Evolutionary conservation across 64 coral and sea anemone species (phyloP).

Genomic region (Hydrozoanthus tunicans): DNA sequence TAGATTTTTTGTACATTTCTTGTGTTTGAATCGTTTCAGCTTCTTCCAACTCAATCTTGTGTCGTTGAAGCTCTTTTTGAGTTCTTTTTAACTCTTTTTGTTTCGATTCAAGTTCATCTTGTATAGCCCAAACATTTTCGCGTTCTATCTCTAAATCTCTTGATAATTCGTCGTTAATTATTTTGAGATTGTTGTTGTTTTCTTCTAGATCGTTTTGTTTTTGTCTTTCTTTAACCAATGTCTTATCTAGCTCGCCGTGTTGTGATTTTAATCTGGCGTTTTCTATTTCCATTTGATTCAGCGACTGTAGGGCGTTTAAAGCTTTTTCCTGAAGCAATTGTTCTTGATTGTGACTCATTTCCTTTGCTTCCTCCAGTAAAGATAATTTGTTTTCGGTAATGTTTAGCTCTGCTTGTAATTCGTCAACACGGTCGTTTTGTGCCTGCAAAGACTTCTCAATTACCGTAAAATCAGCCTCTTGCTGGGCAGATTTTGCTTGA

Average conservation of each 20-base stretch:
- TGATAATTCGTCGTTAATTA: constrained; percentile 62
- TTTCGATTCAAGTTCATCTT: constrained; percentile 71
- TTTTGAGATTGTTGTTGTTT: constrained; percentile 64
- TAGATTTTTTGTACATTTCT: constrained; percentile 73
- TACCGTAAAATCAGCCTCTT: constrained; percentile 49
- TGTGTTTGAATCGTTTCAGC: constrained; percentile 62
- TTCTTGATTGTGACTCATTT: constrained; percentile 67
- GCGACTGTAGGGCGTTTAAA: constrained; percentile 49
- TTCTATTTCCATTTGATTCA: constrained; percentile 66
- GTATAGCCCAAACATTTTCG: constrained; percentile 62
- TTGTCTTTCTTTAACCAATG: constrained; percentile 47
- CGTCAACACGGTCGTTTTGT: constrained; percentile 56
- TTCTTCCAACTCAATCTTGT: constrained; percentile 69
- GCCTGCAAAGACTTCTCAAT: constrained; percentile 43
- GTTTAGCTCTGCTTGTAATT: constrained; percentile 59
- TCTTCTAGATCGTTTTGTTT: constrained; percentile 63
- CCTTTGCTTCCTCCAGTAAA: constrained; percentile 64
- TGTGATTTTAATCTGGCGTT: constrained; percentile 58
- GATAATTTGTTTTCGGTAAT: constrained; percentile 54
- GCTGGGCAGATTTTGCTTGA: constrained; percentile 38
- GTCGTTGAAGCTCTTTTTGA: constrained; percentile 61
- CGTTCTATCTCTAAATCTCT: constrained; percentile 74
- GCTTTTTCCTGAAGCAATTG: constrained; percentile 72
- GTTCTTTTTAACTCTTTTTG: constrained; percentile 72
- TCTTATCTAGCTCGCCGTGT: constrained; percentile 61